Evolutionary conservation across 2,888 invertebrate genomes (phyloP).

Genomic region (Cataglyphis cursor): DNA sequence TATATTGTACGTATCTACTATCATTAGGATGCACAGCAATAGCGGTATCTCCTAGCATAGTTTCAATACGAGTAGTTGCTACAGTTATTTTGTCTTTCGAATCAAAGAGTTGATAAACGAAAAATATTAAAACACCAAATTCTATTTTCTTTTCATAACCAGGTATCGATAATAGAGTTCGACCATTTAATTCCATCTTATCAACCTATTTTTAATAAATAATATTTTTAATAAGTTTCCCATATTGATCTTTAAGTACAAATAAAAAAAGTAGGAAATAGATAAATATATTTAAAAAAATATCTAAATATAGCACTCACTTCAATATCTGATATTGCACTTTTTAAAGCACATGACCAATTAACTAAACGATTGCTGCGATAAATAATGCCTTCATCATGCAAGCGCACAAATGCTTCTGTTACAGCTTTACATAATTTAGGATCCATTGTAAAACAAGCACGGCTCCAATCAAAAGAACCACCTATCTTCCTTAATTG

Average conservation of each 20-base stretch:
- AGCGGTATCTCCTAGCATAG: slow-evolving; percentile 99
- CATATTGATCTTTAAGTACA: neutral
- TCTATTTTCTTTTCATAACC: slow-evolving; percentile 96
- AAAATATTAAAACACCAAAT: slow-evolving; percentile 96
- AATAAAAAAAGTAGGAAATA: neutral
- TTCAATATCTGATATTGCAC: slow-evolving; percentile 99
- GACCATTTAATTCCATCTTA: slow-evolving; percentile 95
- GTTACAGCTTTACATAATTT: slow-evolving; percentile 95
- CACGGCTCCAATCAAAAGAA: slow-evolving; percentile 97
- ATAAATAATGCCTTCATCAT: slow-evolving; percentile 96
- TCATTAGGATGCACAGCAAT: slow-evolving; percentile 99
- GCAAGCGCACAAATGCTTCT: slow-evolving; percentile 97
- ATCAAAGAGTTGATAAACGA: slow-evolving; percentile 95
- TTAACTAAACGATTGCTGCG: slow-evolving; percentile 98
- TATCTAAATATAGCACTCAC: slow-evolving; percentile 85
- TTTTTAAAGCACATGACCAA: slow-evolving; percentile 98
- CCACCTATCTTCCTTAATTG: slow-evolving; percentile 96
- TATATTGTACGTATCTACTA: slow-evolving; percentile 92
- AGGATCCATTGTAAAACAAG: slow-evolving; percentile 98
- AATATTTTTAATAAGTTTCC: neutral
- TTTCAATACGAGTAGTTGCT: slow-evolving; percentile 99
- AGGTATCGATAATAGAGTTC: slow-evolving; percentile 95
- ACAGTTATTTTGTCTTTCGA: slow-evolving; percentile 94
- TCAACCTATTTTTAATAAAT: slow-evolving; percentile 90
- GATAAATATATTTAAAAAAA: neutral